A percentile compares a stretch with the other conserved stretches of the same genome.
These are phyloP conservation scores for Magallana ariakensis DNA, from an alignment of 1,140 invertebrate genomes.

Conservation along the genomic window DNA sequence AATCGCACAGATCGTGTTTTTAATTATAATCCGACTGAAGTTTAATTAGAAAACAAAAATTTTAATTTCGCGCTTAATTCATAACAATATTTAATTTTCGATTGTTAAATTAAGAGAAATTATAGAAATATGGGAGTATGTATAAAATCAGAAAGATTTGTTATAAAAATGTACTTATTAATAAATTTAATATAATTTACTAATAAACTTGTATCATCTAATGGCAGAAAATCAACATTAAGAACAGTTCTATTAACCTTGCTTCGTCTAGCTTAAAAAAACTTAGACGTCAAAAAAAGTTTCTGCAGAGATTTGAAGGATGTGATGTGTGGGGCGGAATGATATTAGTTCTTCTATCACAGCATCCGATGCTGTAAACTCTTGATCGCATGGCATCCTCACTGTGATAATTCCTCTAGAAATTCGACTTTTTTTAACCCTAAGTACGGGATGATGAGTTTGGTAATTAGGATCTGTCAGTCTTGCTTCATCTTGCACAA, in stretches of 20 bases:
- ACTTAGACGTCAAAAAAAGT: neutral
- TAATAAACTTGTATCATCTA: too few species aligned
- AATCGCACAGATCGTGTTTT: too few species aligned
- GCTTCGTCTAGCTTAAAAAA: neutral
- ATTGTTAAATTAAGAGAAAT: too few species aligned
- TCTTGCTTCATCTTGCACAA: conserved; percentile 4
- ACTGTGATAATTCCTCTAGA: neutral
- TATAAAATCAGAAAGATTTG: too few species aligned
- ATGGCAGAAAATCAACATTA: too few species aligned
- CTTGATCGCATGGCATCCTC: neutral
- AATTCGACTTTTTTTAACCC: conserved; percentile 10
- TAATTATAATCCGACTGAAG: too few species aligned
- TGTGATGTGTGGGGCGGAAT: neutral
- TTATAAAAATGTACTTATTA: too few species aligned
- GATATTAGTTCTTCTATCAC: conserved; percentile 19
- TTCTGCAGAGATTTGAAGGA: neutral
- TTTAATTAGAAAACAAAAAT: too few species aligned
- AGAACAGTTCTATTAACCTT: neutral
- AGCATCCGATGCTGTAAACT: neutral
- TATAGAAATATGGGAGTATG: too few species aligned
- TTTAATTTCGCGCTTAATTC: too few species aligned
- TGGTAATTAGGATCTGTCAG: conserved; percentile 7
- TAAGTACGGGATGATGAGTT: neutral
- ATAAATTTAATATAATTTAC: too few species aligned
- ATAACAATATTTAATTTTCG: too few species aligned